phyloP scores from a whole-genome alignment of 2,797 vertebrate genomes.

The Heteromormyrus szaboi region DNA sequence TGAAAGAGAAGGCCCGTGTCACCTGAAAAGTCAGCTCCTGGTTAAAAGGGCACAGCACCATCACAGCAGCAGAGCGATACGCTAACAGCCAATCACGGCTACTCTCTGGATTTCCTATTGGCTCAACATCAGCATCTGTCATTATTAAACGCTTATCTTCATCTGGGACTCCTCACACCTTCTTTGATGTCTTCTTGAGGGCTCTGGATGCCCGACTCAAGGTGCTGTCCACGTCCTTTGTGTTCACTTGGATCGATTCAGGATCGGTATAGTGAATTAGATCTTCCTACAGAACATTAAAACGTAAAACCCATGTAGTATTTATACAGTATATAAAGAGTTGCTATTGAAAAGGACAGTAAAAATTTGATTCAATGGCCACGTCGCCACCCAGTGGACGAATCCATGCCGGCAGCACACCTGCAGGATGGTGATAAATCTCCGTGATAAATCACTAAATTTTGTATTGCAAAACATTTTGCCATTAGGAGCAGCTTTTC shows the following conservation, averaged over 20 bases:
- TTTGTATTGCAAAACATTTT: background rate
- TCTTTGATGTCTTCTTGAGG: conserved; percentile 97
- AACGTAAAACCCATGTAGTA: background rate
- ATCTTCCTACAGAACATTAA: conserved; percentile 70
- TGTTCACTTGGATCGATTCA: conserved; percentile 88
- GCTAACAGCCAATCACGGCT: background rate
- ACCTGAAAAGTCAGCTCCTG: conserved; percentile 61
- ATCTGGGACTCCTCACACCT: conserved; percentile 56
- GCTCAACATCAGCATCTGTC: background rate
- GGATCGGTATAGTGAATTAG: conserved; percentile 85
- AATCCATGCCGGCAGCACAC: background rate
- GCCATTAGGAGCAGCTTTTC: background rate
- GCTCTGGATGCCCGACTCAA: conserved; percentile 92
- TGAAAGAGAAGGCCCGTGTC: conserved; percentile 91
- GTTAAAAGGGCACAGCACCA: background rate
- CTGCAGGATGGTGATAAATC: background rate
- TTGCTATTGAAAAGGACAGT: background rate
- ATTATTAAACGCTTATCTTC: background rate
- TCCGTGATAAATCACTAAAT: background rate
- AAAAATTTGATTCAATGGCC: conserved; percentile 13
- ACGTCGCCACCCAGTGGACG: conserved; percentile 54
- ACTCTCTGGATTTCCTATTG: background rate
- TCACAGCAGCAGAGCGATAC: background rate
- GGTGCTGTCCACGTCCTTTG: conserved; percentile 97
- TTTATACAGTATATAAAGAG: background rate